phyloP scores from a whole-genome alignment of 35 echinoderm and acorn worm genomes.

The Holothuria glaberrima region DNA sequence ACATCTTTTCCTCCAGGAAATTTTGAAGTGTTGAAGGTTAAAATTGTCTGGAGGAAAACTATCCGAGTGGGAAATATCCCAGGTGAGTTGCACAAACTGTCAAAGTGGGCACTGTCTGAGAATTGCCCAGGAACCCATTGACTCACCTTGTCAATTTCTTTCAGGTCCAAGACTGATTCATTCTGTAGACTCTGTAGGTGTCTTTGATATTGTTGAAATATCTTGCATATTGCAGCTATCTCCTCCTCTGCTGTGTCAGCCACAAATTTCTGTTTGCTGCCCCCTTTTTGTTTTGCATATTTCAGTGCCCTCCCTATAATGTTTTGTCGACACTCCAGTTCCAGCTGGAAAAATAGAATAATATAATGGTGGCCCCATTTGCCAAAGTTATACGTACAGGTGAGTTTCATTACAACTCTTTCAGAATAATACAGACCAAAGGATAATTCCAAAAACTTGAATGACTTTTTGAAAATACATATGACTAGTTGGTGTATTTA shows the following conservation, averaged over 20 bases:
- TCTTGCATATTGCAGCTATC: constrained; percentile 18
- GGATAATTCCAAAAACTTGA: neutral
- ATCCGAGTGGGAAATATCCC: too few species aligned
- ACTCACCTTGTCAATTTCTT: constrained; percentile 74
- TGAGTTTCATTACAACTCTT: too few species aligned
- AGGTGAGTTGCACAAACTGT: too few species aligned
- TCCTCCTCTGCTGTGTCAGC: constrained; percentile 33
- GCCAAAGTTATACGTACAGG: neutral
- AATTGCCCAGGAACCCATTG: too few species aligned
- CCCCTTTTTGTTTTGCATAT: constrained; percentile 69
- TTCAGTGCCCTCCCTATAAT: constrained; percentile 82
- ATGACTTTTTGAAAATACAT: neutral
- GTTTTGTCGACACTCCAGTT: constrained; percentile 84
- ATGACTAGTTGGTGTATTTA: too few species aligned
- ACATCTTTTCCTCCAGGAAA: too few species aligned
- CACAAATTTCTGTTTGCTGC: constrained; percentile 80
- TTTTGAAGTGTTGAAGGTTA: too few species aligned
- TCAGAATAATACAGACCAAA: too few species aligned
- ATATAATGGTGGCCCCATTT: neutral
- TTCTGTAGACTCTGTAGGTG: constrained; percentile 78
- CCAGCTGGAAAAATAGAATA: constrained; percentile 58
- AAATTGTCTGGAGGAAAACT: too few species aligned
- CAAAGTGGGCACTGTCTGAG: too few species aligned
- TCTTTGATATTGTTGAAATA: constrained; percentile 78
- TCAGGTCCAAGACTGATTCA: constrained; percentile 57